Evolutionary conservation across 2,888 invertebrate species (phyloP), one percentile per base, ranked within the genome.

Genomic region (Chrysopilus asiliformis): DNA sequence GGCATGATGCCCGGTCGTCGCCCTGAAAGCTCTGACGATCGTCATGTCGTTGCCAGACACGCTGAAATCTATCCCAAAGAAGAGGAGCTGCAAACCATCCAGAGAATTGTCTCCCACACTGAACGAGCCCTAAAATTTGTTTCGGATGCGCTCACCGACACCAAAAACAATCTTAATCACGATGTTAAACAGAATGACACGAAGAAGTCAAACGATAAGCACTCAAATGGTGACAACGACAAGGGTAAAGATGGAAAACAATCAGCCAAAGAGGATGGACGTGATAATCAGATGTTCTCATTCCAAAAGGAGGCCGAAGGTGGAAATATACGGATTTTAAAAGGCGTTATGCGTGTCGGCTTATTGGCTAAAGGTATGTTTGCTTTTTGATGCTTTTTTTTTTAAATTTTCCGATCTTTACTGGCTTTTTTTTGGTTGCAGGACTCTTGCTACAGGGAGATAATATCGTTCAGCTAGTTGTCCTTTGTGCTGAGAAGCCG

Each of bases 341-440:
- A 93, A 61, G 95, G 95, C 41, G 94, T 95, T 18, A 93, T 95
- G 91, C 78, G 95, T 44, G 93, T 95, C 30, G 94, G 94, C 36
- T 80, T 85, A 55, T 66, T 91, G 36, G 85, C 87, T 32, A 89
- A 89, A 57, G 64, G 48, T 47, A 41, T 25, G 13, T 19, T 16
- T 30, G 7, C 7, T 22, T 8, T 10, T 8, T 22, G 22, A 7
- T 22, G 22, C 7, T 22, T 22, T 8, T 22, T 8, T 22, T 10
- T 10, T 22, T n/a, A n/a, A n/a, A n/a, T 22, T 22, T 22, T 22
- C 22, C 22, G 7, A 22, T 22, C 10, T 22, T 8, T 22, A 8
- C 7, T 22, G 7, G 7, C 22, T 8, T 22, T 8, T 22, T 8
- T 22, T 22, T 22, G 10, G 22, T 22, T 22, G 2, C 12, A 38